Conservation (phyloP, 2,113 vertebrate species). For the Shinisaurus crocodilurus region DNA sequence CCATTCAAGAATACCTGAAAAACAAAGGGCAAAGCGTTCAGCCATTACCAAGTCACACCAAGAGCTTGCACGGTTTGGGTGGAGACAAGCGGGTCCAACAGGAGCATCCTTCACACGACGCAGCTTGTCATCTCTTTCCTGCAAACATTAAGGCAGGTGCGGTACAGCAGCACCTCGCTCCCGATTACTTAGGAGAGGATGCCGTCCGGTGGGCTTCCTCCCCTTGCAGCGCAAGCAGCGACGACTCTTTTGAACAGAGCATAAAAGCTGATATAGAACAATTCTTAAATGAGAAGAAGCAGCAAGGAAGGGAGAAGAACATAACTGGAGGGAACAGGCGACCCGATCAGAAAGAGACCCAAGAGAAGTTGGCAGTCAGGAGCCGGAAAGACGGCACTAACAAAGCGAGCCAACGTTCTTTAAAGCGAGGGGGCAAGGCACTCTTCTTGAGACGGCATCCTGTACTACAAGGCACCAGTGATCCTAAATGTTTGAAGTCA, state of each 20-base stretch:
- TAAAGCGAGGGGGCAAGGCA: slow-evolving; percentile 63
- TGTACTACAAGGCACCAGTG: slow-evolving; percentile 2
- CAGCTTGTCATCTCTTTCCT: slow-evolving; percentile 28
- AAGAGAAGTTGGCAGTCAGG: slow-evolving; percentile 42
- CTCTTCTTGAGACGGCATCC: slow-evolving; percentile 64
- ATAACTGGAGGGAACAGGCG: not conserved
- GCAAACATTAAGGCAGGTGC: slow-evolving; percentile 43
- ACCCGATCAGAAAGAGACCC: not conserved
- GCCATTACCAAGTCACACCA: slow-evolving; percentile 18
- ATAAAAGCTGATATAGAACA: slow-evolving; percentile 82
- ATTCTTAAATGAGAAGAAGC: slow-evolving; percentile 80
- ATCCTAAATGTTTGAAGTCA: slow-evolving; percentile 31
- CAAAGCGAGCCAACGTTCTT: slow-evolving; percentile 43
- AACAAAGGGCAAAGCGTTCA: slow-evolving; percentile 77
- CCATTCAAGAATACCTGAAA: slow-evolving; percentile 94
- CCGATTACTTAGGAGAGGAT: slow-evolving; percentile 30
- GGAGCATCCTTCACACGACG: slow-evolving; percentile 33
- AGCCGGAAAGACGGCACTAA: slow-evolving; percentile 63
- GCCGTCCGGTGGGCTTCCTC: slow-evolving; percentile 68
- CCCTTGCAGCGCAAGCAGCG: slow-evolving; percentile 80
- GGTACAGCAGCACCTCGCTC: slow-evolving; percentile 44
- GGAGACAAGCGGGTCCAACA: slow-evolving; percentile 39
- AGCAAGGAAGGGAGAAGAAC: slow-evolving; percentile 56
- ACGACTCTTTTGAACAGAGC: slow-evolving; percentile 84
- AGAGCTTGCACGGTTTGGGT: not conserved